phyloP scores from a whole-genome alignment of 2,888 invertebrate species.

The Conus canariensis region DNA sequence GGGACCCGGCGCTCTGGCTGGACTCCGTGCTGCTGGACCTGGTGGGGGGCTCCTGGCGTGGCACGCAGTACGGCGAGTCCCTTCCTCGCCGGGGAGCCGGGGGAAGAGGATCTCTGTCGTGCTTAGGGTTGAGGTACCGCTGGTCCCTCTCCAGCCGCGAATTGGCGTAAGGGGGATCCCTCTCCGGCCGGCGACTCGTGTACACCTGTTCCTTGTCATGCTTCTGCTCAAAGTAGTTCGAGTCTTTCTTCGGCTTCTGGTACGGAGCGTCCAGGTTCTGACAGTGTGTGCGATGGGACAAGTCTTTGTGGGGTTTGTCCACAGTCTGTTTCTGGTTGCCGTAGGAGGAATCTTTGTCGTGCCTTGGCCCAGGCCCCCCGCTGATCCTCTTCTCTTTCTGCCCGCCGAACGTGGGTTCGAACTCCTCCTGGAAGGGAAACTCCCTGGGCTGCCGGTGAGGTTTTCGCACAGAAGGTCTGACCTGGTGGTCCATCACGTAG shows the following conservation, averaged over 20 bases:
- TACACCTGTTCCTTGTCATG: constrained; percentile 11
- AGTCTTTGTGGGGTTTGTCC: constrained; percentile 14
- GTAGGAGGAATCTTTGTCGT: constrained; percentile 14
- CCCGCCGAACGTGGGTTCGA: constrained; percentile 16
- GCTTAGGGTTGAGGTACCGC: background rate
- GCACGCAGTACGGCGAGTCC: background rate
- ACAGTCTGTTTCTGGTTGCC: background rate
- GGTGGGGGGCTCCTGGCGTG: background rate
- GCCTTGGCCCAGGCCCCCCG: background rate
- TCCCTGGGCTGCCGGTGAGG: background rate
- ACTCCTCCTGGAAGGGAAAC: constrained; percentile 28
- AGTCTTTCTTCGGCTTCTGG: constrained; percentile 3
- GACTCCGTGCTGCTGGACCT: constrained; percentile 25
- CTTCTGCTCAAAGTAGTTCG: background rate
- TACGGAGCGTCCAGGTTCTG: background rate
- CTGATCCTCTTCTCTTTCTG: constrained; percentile 21
- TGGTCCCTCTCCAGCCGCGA: constrained; percentile 2
- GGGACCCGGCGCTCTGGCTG: constrained; percentile 24
- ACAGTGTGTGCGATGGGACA: constrained; percentile 1
- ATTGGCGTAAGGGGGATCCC: background rate
- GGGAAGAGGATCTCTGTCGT: background rate
- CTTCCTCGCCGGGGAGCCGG: background rate
- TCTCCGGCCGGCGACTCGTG: background rate
- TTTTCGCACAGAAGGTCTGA: background rate
- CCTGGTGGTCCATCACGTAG: background rate